Conservation (phyloP, 2,888 invertebrate genomes). For the Tribolium freemani region DNA sequence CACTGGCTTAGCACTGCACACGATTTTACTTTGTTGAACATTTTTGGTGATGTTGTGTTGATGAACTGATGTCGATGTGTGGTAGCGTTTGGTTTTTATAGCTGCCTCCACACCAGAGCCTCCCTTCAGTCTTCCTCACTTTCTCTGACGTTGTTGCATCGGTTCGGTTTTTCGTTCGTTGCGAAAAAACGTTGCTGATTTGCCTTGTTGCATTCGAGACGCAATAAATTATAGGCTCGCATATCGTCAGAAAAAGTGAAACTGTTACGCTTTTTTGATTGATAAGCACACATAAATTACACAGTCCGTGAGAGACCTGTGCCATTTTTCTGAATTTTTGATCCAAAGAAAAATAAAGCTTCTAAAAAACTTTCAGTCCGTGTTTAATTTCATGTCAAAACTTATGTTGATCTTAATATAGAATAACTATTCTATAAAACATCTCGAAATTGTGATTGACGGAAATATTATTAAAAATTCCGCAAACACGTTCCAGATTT, state of each 20-base stretch:
- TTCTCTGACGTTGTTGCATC: conserved; percentile 15
- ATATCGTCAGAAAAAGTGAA: conserved; percentile 24
- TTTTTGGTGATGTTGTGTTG: conserved; percentile 13
- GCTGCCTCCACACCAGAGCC: background rate
- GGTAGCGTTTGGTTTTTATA: conserved; percentile 27
- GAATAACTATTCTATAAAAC: too few species aligned
- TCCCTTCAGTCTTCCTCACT: conserved; percentile 32
- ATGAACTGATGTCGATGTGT: conserved; percentile 22
- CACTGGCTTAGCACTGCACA: background rate
- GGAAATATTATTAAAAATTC: too few species aligned
- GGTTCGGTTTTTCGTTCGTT: conserved; percentile 15
- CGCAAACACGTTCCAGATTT: too few species aligned
- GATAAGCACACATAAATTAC: background rate
- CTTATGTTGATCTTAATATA: too few species aligned
- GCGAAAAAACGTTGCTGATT: conserved; percentile 18
- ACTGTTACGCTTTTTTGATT: conserved; percentile 29
- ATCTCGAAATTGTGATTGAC: too few species aligned
- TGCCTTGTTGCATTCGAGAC: conserved; percentile 10
- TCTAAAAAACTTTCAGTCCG: too few species aligned
- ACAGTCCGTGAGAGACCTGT: background rate
- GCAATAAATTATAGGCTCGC: conserved; percentile 27
- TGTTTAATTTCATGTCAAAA: too few species aligned
- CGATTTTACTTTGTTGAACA: conserved; percentile 29
- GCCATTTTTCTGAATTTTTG: background rate
- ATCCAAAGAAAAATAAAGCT: too few species aligned